Percentiles rank a stretch among this genome's conserved stretches.
Conservation (phyloP, 2,888 invertebrate species). For the Leptura quadrifasciata region DNA sequence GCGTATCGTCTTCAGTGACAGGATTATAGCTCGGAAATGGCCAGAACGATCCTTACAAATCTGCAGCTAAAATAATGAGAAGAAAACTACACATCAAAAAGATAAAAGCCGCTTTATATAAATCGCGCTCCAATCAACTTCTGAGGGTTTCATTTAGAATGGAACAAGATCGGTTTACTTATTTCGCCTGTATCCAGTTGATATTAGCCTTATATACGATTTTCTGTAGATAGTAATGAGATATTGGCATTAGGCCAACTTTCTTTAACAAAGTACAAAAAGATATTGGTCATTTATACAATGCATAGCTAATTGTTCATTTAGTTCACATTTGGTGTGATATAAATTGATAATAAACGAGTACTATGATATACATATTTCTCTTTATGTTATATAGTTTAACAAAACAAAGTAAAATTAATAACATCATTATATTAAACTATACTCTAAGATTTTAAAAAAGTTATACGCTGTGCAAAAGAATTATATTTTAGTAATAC, state of each 20-base stretch:
- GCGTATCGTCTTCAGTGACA: slow-evolving; percentile 57
- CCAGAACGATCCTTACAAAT: slow-evolving; percentile 56
- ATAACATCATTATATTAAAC: no score
- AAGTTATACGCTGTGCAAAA: no score
- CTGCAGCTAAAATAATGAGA: slow-evolving; percentile 56
- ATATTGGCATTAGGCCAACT: background rate
- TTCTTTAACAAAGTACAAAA: no score
- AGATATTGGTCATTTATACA: no score
- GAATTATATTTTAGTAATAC: no score
- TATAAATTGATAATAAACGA: no score
- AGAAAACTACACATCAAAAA: slow-evolving; percentile 39
- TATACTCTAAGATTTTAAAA: no score
- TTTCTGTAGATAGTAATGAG: background rate
- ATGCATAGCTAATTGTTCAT: no score
- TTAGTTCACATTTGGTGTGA: no score
- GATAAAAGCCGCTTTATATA: slow-evolving; percentile 26
- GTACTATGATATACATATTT: no score
- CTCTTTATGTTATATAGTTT: no score
- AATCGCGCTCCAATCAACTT: slow-evolving; percentile 20
- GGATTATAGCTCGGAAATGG: slow-evolving; percentile 55
- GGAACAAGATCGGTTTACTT: background rate
- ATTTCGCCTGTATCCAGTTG: background rate
- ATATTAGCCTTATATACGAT: background rate
- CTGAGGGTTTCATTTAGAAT: background rate
- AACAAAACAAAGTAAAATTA: no score